Percentiles rank a stretch among this genome's conserved stretches.
phyloP scores from a whole-genome alignment of 2,888 invertebrate genomes.

The Schizaphis graminum region DNA sequence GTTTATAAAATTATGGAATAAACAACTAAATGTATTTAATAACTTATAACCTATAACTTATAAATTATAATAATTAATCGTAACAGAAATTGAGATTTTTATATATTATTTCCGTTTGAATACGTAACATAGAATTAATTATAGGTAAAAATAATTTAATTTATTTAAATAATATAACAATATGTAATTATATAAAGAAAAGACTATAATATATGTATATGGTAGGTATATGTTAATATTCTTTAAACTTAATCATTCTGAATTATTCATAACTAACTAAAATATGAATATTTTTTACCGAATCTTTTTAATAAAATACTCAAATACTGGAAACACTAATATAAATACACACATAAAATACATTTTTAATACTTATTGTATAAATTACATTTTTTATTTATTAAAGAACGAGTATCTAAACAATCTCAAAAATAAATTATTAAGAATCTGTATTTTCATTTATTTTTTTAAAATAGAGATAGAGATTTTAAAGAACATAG shows the following conservation, averaged over 20 bases:
- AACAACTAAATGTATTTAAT: not conserved
- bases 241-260: not conserved
- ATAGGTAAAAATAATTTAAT: not conserved
- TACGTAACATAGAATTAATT: not conserved
- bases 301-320: not conserved
- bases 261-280: not conserved
- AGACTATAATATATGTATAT: not conserved
- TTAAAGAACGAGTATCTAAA: not conserved
- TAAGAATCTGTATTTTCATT: not conserved
- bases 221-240: not conserved
- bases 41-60: not conserved
- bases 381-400: not conserved
- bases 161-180: not conserved
- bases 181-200: not conserved
- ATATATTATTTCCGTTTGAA: not conserved
- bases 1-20: not conserved
- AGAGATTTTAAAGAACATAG: not conserved
- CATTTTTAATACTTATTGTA: not conserved
- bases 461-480: not conserved
- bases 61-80: not conserved
- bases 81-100: not conserved
- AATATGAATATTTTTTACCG: not conserved
- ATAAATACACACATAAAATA: not conserved
- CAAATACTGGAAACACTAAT: not conserved
- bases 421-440: not conserved